Conservation (phyloP, 2,113 vertebrate species). For the Bos taurus region DNA sequence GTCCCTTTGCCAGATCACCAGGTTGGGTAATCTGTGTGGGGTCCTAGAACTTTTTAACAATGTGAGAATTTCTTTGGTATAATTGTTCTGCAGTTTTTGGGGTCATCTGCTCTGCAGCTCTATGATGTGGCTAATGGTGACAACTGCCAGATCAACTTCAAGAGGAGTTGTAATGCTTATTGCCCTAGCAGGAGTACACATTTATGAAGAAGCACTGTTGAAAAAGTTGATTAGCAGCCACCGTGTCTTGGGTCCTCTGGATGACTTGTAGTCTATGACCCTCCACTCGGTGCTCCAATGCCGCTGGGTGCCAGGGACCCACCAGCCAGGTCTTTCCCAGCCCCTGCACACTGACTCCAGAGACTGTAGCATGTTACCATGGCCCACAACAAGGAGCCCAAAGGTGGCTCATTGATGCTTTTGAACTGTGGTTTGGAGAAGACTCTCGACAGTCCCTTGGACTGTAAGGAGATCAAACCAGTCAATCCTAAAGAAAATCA, state of each 20-base stretch:
- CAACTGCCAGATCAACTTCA: not conserved
- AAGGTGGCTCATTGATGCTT: not conserved
- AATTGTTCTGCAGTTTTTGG: not conserved
- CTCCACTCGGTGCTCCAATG: not conserved
- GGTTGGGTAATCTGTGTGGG: not conserved
- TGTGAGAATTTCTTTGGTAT: not conserved
- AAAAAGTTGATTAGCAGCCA: not conserved
- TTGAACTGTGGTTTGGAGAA: not conserved
- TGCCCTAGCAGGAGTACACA: not conserved
- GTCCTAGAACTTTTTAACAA: not conserved
- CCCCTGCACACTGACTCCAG: not conserved
- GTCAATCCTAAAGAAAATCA: not conserved
- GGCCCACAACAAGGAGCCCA: not conserved
- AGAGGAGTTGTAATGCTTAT: not conserved
- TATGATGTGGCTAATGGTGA: not conserved
- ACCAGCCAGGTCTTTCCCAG: not conserved
- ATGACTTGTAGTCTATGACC: not conserved
- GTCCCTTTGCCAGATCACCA: not conserved
- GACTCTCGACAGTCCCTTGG: not conserved
- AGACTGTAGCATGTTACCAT: not conserved
- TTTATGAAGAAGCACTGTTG: not conserved
- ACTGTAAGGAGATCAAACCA: not conserved
- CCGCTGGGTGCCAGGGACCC: not conserved
- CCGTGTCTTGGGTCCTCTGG: not conserved
- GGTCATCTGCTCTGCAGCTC: not conserved